A percentile compares a stretch with the other conserved stretches of the same genome.
These are phyloP conservation scores for Poecile atricapillus DNA, from an alignment of 2,113 vertebrate species.

Conservation along the genomic window DNA sequence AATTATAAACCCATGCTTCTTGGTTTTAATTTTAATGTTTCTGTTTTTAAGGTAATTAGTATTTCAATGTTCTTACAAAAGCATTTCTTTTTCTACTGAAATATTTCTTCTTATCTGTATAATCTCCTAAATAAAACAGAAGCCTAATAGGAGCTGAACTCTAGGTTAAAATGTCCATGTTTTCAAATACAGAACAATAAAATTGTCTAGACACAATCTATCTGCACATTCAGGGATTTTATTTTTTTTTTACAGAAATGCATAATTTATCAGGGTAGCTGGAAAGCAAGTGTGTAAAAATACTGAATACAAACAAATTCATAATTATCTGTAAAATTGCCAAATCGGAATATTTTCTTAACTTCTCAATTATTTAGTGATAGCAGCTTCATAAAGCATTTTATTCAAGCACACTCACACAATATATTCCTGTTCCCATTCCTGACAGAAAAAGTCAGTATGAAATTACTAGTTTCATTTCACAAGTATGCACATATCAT, in stretches of 20 bases:
- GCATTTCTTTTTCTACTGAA: not conserved
- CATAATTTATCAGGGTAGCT: not conserved
- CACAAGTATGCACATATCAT: not conserved
- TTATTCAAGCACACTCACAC: not conserved
- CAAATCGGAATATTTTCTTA: not conserved
- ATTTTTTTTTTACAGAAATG: not conserved
- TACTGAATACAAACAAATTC: not conserved
- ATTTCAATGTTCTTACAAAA: not conserved
- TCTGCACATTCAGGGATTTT: not conserved
- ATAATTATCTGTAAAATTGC: not conserved
- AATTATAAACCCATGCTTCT: not conserved
- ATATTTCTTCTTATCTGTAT: not conserved
- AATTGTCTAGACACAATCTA: not conserved
- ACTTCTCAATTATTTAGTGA: not conserved
- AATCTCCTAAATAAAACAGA: not conserved
- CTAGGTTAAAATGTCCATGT: not conserved
- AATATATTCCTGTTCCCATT: not conserved
- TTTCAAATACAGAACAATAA: constrained; percentile 3
- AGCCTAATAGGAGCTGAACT: not conserved
- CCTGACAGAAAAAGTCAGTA: not conserved
- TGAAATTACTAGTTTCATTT: not conserved
- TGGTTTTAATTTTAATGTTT: not conserved
- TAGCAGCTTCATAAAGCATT: not conserved
- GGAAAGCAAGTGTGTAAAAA: not conserved
- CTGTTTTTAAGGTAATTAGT: not conserved